Conservation (phyloP, 1,140 invertebrate species). For the Bilobella aurantiaca region DNA sequence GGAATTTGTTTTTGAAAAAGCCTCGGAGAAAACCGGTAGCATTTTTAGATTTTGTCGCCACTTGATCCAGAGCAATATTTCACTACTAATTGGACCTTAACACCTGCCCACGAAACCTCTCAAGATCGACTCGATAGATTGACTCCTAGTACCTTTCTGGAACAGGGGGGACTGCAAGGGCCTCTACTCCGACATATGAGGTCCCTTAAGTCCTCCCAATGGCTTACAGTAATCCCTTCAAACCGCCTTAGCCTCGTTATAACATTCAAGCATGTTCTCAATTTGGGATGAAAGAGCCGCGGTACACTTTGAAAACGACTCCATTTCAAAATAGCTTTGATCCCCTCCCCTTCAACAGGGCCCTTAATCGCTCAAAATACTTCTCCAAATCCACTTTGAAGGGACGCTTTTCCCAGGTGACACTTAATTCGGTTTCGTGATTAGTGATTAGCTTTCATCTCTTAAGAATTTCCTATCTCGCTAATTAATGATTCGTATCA, state of each 20-base stretch:
- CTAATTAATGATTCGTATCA: not conserved
- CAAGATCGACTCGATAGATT: conserved; percentile 31
- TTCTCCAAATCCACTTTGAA: no score
- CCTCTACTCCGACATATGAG: not conserved
- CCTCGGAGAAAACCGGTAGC: conserved; percentile 35
- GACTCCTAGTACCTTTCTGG: not conserved
- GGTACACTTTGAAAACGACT: no score
- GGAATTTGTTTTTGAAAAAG: not conserved
- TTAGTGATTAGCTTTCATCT: not conserved
- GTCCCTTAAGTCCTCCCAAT: not conserved
- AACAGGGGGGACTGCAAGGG: not conserved
- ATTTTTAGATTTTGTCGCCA: conserved; percentile 34
- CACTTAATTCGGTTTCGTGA: not conserved
- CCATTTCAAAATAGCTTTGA: no score
- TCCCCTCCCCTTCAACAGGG: no score
- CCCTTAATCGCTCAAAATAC: no score
- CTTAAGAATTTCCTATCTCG: not conserved
- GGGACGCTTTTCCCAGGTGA: no score
- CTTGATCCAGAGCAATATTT: conserved; percentile 36
- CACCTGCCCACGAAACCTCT: conserved; percentile 34
- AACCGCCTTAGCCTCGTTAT: not conserved
- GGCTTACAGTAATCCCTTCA: no score
- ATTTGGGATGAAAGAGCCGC: no score
- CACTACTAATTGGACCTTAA: conserved; percentile 36
- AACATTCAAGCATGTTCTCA: not conserved